Percentiles rank a stretch among this genome's conserved stretches.
Evolutionary conservation across 2,113 vertebrate genomes (phyloP).

Genomic region (Chaetorhynchus papuensis): DNA sequence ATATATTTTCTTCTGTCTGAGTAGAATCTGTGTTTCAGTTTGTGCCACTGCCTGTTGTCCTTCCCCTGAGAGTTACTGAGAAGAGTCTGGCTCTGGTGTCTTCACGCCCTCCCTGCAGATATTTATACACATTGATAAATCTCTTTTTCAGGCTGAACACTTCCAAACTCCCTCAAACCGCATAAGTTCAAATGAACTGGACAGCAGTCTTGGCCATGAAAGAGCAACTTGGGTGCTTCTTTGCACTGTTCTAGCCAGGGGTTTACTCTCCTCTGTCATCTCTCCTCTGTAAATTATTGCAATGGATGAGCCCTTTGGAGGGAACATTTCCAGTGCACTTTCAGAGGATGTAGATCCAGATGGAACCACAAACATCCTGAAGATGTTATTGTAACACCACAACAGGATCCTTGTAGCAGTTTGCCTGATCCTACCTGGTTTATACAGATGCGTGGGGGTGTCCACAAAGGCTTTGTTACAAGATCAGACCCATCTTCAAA

Average conservation of each 20-base stretch:
- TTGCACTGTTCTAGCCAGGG: neutral
- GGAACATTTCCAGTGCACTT: neutral
- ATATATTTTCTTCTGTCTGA: neutral
- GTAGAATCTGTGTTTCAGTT: neutral
- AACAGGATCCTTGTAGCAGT: neutral
- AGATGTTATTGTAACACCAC: neutral
- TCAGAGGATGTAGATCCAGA: neutral
- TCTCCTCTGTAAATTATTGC: neutral
- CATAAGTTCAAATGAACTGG: neutral
- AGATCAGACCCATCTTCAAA: neutral
- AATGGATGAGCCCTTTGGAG: neutral
- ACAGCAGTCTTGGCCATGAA: neutral
- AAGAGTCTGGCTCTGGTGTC: neutral
- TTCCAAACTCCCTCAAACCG: neutral
- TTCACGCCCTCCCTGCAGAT: neutral
- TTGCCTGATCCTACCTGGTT: neutral
- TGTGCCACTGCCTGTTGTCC: neutral
- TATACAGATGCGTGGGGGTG: neutral
- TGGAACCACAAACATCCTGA: neutral
- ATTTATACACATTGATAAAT: neutral
- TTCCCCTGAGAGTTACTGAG: neutral
- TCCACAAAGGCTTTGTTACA: neutral
- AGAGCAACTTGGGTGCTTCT: neutral
- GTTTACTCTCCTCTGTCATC: neutral
- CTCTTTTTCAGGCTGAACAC: neutral